Conservation (phyloP, 2,888 invertebrate genomes). For the Incurvaria masculella region DNA sequence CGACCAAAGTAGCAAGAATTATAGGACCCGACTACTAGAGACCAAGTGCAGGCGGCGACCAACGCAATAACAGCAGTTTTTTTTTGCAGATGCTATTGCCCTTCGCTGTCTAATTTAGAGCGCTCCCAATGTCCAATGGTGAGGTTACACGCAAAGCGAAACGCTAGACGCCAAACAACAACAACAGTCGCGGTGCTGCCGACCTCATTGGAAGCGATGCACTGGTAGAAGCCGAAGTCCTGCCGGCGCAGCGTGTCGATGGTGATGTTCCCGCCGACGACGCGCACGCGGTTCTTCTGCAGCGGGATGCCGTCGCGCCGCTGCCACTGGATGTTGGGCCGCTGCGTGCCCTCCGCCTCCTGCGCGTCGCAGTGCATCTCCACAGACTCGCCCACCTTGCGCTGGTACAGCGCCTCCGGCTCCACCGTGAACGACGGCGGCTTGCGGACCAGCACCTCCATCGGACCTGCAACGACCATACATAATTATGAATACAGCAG, state of each 20-base stretch:
- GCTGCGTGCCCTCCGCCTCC: constrained; percentile 89
- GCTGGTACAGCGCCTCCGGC: constrained; percentile 89
- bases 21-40: too few relatives aligned
- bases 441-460: constrained; percentile 86
- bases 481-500: constrained; percentile 21
- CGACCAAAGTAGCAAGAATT: too few relatives aligned
- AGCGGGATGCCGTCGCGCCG: constrained; percentile 79
- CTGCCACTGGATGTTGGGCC: constrained; percentile 88
- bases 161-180: too few relatives aligned
- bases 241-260: constrained; percentile 82
- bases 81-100: too few relatives aligned
- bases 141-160: too few relatives aligned
- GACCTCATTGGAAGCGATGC: constrained; percentile 87
- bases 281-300: constrained; percentile 75
- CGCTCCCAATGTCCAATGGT: too few relatives aligned
- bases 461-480: constrained; percentile 41
- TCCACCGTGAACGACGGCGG: constrained; percentile 90
- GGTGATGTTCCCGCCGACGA: constrained; percentile 86
- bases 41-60: too few relatives aligned
- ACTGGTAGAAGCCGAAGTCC: constrained; percentile 95
- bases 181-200: too few relatives aligned
- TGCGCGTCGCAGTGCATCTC: constrained; percentile 95
- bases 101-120: too few relatives aligned
- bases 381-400: constrained; percentile 85
- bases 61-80: too few relatives aligned